Evolutionary conservation across 2,797 vertebrate genomes (phyloP).

Genomic region (Morus bassanus): DNA sequence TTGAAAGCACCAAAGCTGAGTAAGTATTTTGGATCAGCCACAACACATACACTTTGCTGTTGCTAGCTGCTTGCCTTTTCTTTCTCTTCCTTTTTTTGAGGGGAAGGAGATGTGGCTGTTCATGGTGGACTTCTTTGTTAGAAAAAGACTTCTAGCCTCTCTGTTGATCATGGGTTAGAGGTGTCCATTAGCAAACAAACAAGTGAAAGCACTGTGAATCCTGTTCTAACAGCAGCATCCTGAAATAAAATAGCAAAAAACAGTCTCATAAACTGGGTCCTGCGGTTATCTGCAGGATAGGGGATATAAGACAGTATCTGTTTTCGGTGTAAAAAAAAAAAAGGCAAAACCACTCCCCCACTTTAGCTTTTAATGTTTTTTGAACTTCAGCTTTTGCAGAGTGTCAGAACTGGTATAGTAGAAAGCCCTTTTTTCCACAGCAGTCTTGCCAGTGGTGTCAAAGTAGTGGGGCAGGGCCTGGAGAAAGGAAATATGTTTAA

Average conservation of each 20-base stretch:
- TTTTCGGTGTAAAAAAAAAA: background rate
- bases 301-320: background rate
- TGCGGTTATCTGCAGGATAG: background rate
- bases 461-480: background rate
- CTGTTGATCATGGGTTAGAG: background rate
- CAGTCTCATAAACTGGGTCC: background rate
- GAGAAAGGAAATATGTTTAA: background rate
- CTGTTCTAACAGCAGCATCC: background rate
- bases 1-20: background rate
- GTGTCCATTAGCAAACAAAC: background rate
- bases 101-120: background rate
- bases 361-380: background rate
- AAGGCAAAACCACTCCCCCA: background rate
- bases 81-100: slow-evolving; percentile 20
- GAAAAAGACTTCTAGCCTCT: background rate
- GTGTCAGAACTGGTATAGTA: background rate
- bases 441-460: background rate
- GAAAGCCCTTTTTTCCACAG: background rate
- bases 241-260: background rate
- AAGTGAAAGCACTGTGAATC: background rate
- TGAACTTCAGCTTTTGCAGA: background rate
- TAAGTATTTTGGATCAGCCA: slow-evolving; percentile 8
- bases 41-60: background rate
- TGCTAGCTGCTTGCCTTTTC: background rate
- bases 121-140: background rate